Evolutionary conservation across 2,888 invertebrate genomes (phyloP), one percentile per base, ranked within the genome.

Genomic region (Phyto melanocephala): DNA sequence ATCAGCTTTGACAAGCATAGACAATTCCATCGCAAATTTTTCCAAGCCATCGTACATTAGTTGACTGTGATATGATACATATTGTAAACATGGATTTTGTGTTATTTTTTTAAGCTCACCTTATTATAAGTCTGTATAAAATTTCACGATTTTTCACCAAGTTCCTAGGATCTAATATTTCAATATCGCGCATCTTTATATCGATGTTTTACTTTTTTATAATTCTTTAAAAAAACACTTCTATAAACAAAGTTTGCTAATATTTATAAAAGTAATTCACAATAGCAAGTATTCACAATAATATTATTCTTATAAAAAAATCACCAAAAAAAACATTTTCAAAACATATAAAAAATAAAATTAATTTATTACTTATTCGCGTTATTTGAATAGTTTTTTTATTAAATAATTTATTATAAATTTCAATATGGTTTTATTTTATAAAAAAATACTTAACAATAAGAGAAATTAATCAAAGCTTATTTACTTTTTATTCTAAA

Each of bases 31-130:
- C 0, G 98, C 99, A 63, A 99, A 92, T n/a, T 95, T 94, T 90
- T 98, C 97, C 90, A 98, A 95, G 0, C 99, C 99, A 94, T 99
- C 99, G 89, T 99, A 99, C 91, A 96, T 97, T 68, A 99, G 92
- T 91, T 99, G 99, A 87, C 99, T 99, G 90, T 40, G 93, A 24
- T 15, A 50, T n/a, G n/a, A n/a, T n/a, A n/a, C n/a, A n/a, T n/a
- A n/a, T n/a, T n/a, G n/a, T n/a, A n/a, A n/a, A n/a, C n/a, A n/a
- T n/a, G n/a, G n/a, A n/a, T n/a, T n/a, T n/a, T n/a, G n/a, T n/a
- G n/a, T n/a, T n/a, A n/a, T n/a, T n/a, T n/a, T n/a, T n/a, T n/a
- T n/a, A n/a, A n/a, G n/a, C 85, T 88, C 91, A 96, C 98, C 98
- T 98, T 87, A 98, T 97, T 85, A 98, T 97, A 87, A 98, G 93